Evolutionary conservation across 1,140 invertebrate species (phyloP), one percentile per base, ranked within the genome.

Genomic region (Ruditapes philippinarum): DNA sequence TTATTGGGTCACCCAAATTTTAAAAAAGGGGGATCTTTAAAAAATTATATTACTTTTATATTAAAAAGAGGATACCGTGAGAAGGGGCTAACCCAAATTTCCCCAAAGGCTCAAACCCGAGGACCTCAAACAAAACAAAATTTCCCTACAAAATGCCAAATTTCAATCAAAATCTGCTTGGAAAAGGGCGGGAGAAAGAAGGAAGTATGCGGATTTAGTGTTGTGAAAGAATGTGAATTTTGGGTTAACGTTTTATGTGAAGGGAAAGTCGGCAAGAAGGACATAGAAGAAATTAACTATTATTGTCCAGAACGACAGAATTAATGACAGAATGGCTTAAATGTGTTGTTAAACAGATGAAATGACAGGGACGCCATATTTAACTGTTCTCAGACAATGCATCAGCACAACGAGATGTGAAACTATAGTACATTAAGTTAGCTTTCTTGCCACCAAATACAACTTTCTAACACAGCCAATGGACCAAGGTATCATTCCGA

Each of bases 401-500:
- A 17, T n/a, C 57, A 60, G 57, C 57, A 9, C 22, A 60, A 14
- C 57, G 11, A 28, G n/a, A 60, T 5, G 57, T 60, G 22, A 7
- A 17, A 60, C 25, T n/a, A 4, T 14, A 60, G 4, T 5, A 60
- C 57, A 60, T 60, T n/a, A 60, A 17, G 57, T 60, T 60, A n/a
- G 28, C 5, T 17, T 80, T 80, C 65, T 74, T 93, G 28, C 92
- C 92, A 28, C 22, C 70, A 3, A 90, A 93, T 49, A 89, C 80
- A 5, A 93, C 92, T n/a, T 36, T 93, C 79, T 7, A 85, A 74
- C 12, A 33, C 87, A n/a, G n/a, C 5, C 92, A 92, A 65, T 89
- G 51, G 89, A 93, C 54, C 79, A 91, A 31, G 88, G 89, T 4
- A 91, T 93, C 36, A 92, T 92, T 88, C 91, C 81, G n/a, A n/a